Conservation (phyloP, 2,797 vertebrate genomes). For the Sternarchorhynchus goeldii region DNA sequence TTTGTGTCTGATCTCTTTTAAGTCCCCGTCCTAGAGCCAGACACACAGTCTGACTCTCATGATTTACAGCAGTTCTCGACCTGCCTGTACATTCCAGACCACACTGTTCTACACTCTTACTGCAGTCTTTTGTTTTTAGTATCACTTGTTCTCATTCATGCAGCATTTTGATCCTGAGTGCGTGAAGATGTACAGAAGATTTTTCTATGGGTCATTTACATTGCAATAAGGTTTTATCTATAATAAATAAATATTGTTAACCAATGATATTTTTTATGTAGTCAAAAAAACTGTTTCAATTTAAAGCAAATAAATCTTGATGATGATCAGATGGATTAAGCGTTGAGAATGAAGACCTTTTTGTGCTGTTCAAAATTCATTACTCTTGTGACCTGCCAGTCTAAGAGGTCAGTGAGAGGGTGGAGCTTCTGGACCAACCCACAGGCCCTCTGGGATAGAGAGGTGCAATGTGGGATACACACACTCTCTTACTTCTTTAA, state of each 20-base stretch:
- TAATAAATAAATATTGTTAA: too few relatives aligned
- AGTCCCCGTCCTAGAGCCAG: conserved; percentile 52
- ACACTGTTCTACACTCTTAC: background rate
- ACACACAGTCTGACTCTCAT: conserved; percentile 17
- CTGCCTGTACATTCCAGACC: conserved; percentile 61
- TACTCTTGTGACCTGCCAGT: background rate
- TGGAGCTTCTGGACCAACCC: conserved; percentile 23
- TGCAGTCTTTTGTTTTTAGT: background rate
- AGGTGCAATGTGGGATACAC: conserved; percentile 49
- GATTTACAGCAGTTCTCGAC: conserved; percentile 57
- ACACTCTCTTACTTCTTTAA: background rate
- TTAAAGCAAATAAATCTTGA: too few relatives aligned
- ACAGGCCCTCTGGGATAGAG: conserved; percentile 61
- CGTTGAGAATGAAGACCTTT: background rate
- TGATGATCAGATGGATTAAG: too few relatives aligned
- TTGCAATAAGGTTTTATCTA: too few relatives aligned
- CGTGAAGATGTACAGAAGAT: too few relatives aligned
- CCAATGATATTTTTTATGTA: too few relatives aligned
- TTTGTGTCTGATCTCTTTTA: conserved; percentile 35
- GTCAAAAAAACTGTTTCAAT: background rate
- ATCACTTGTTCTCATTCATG: background rate
- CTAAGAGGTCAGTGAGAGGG: background rate
- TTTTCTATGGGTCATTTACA: too few relatives aligned
- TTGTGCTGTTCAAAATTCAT: background rate
- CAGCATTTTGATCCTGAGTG: background rate